These are phyloP conservation scores for Patiria miniata DNA, from an alignment of 35 echinoderm and acorn worm species.

Conservation along the genomic window DNA sequence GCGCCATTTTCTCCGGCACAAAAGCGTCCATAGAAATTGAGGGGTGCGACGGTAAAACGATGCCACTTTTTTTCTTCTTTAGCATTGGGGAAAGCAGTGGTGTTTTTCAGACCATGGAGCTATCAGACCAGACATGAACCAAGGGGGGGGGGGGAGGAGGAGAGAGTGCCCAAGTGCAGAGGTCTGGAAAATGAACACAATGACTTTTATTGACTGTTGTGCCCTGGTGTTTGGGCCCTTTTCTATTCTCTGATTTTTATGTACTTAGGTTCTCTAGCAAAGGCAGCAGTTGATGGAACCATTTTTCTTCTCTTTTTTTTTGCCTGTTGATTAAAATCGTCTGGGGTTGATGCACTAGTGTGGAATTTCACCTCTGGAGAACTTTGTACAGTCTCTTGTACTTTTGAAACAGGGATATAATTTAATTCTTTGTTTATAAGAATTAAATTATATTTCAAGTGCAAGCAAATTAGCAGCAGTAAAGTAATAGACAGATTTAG, in stretches of 20 bases:
- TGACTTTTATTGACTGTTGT: constrained; percentile 26
- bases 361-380: constrained; percentile 2
- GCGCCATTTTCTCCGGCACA: constrained; percentile 1
- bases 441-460: background rate
- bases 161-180: background rate
- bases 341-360: constrained; percentile 10
- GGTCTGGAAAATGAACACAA: background rate
- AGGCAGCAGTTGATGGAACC: background rate
- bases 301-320: background rate
- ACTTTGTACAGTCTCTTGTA: background rate
- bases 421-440: background rate
- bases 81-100: background rate
- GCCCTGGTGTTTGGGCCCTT: background rate
- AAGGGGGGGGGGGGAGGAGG: background rate
- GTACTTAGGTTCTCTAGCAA: background rate
- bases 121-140: background rate
- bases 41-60: constrained; percentile 6
- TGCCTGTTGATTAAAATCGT: background rate
- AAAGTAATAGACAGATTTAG: background rate
- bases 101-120: too few relatives aligned
- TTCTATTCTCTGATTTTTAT: background rate
- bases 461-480: background rate
- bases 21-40: background rate
- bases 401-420: background rate
- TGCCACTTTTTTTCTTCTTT: background rate